A percentile compares a stretch with the other conserved stretches of the same genome.
Evolutionary conservation across 23 tunicate species (phyloP).

Genomic region (Trididemnum nubilum): DNA sequence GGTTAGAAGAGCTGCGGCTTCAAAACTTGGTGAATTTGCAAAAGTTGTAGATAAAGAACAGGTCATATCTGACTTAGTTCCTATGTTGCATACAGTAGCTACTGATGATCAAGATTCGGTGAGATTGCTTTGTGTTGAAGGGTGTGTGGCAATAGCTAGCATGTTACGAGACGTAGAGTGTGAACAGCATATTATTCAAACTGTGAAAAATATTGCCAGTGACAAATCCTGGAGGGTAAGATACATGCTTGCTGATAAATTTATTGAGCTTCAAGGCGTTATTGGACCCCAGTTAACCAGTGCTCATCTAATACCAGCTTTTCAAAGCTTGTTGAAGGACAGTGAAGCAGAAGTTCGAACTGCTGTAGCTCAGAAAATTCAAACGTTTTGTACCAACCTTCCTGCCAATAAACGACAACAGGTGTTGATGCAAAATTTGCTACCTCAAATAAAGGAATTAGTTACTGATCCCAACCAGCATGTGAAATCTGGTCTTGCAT

Average conservation of each 20-base stretch:
- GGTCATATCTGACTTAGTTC: conserved; percentile 80
- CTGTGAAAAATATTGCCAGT: conserved; percentile 74
- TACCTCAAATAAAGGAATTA: conserved; percentile 90
- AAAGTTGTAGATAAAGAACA: conserved; percentile 80
- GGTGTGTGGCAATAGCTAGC: conserved; percentile 82
- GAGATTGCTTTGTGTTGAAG: conserved; percentile 84
- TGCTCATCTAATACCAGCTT: conserved; percentile 75
- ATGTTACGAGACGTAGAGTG: conserved; percentile 74
- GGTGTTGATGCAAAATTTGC: conserved; percentile 84
- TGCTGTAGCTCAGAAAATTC: conserved; percentile 86
- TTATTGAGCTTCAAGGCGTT: conserved; percentile 68
- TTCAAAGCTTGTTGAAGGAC: conserved; percentile 90
- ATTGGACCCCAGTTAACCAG: conserved; percentile 80
- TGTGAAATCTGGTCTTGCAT: conserved; percentile 96
- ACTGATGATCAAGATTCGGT: conserved; percentile 98
- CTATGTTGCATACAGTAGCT: conserved; percentile 74
- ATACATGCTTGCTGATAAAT: conserved; percentile 89
- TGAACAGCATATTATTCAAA: conserved; percentile 72
- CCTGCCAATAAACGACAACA: conserved; percentile 65
- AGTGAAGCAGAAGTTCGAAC: conserved; percentile 97
- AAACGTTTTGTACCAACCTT: conserved; percentile 76
- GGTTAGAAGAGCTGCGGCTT: conserved; percentile 99
- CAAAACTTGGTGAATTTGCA: conserved; percentile 92
- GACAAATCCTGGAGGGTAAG: conserved; percentile 99
- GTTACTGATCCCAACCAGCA: conserved; percentile 95